Evolutionary conservation across 2,113 vertebrate species (phyloP).

Genomic region (Pedionomus torquatus): DNA sequence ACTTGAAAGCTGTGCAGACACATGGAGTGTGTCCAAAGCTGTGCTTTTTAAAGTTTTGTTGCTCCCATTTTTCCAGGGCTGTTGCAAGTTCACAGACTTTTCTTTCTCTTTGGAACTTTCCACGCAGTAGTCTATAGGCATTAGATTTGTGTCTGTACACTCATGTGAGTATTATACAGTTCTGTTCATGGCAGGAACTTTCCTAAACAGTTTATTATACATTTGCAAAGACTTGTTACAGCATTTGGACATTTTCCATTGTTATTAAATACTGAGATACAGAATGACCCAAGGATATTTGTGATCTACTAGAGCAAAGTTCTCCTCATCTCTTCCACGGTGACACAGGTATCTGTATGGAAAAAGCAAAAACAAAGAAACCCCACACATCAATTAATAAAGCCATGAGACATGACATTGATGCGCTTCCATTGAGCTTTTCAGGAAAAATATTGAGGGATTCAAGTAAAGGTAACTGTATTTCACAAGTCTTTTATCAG

Average conservation of each 20-base stretch:
- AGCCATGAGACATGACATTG: background rate
- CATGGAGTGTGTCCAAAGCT: slow-evolving; percentile 80
- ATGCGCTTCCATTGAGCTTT: background rate
- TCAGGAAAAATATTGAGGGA: background rate
- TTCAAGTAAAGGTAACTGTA: background rate
- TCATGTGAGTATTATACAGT: slow-evolving; percentile 67
- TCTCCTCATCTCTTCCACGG: slow-evolving; percentile 57
- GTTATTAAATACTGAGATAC: slow-evolving; percentile 46
- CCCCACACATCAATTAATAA: background rate
- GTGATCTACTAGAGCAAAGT: slow-evolving; percentile 69
- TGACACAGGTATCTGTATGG: slow-evolving; percentile 61
- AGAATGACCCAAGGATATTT: slow-evolving; percentile 49
- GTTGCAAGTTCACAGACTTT: slow-evolving; percentile 63
- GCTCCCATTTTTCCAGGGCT: slow-evolving; percentile 75
- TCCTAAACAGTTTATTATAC: slow-evolving; percentile 65
- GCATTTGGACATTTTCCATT: slow-evolving; percentile 65
- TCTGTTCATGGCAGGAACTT: slow-evolving; percentile 73
- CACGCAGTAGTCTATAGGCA: slow-evolving; percentile 73
- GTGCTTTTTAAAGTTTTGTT: slow-evolving; percentile 78
- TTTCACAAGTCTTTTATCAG: background rate
- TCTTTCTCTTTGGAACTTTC: slow-evolving; percentile 74
- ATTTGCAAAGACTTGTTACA: slow-evolving; percentile 66
- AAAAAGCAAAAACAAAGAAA: background rate
- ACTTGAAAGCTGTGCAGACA: slow-evolving; percentile 78
- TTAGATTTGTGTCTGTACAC: slow-evolving; percentile 68